Conservation (phyloP, 2,888 invertebrate species). For the Drosophila atripex region DNA sequence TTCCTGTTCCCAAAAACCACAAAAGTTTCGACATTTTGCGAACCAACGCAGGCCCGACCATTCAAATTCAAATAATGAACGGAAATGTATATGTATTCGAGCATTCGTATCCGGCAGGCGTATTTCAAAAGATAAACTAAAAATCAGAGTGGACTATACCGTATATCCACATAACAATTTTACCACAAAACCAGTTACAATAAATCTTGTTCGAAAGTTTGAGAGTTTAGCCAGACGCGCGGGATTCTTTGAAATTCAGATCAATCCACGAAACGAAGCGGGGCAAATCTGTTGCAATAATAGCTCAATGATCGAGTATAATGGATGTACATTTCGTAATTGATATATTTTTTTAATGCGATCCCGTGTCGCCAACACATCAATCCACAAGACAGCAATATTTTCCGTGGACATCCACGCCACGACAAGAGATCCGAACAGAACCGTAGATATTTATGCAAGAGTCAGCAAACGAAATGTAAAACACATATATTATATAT, state of each 20-base stretch:
- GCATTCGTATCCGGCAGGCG: constrained; percentile 49
- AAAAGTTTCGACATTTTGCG: constrained; percentile 79
- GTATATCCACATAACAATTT: neutral
- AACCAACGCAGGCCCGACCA: constrained; percentile 53
- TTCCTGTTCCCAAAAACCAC: constrained; percentile 54
- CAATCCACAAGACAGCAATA: constrained; percentile 43
- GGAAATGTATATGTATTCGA: constrained; percentile 58
- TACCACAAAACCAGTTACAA: constrained; percentile 14
- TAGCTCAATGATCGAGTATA: constrained; percentile 58
- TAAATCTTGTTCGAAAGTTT: constrained; percentile 7
- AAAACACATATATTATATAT: constrained; percentile 81
- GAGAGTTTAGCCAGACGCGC: constrained; percentile 4
- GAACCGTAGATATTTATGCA: constrained; percentile 79
- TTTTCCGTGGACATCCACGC: constrained; percentile 39
- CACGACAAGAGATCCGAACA: constrained; percentile 42
- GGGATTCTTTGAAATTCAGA: neutral
- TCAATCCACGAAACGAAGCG: constrained; percentile 43
- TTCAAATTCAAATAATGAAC: constrained; percentile 33
- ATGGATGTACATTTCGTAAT: constrained; percentile 63
- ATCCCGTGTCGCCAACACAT: constrained; percentile 35
- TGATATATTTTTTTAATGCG: constrained; percentile 67
- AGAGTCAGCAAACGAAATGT: constrained; percentile 68
- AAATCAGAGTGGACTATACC: neutral
- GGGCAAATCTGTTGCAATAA: constrained; percentile 71
- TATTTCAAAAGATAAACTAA: constrained; percentile 8